Evolutionary conservation across 2,113 vertebrate species (phyloP).

Genomic region (Chitala chitala): DNA sequence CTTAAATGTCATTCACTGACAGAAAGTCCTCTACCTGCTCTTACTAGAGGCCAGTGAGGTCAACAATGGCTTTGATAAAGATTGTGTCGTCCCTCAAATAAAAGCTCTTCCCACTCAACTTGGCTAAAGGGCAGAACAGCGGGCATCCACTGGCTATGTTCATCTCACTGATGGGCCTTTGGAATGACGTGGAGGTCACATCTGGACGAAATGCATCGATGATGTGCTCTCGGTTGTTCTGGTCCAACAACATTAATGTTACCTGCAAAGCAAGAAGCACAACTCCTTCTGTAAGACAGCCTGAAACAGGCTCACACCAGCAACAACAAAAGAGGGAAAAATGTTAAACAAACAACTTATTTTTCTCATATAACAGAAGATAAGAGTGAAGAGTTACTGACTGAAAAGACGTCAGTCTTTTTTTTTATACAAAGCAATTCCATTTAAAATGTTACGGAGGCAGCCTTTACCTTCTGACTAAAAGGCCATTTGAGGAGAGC

Average conservation of each 20-base stretch:
- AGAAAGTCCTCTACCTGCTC: too few species aligned
- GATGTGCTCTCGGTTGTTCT: slow-evolving; percentile 90
- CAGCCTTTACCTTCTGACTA: slow-evolving; percentile 85
- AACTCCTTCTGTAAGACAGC: background rate
- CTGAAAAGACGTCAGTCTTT: too few species aligned
- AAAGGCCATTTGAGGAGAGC: slow-evolving; percentile 89
- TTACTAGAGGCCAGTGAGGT: slow-evolving; percentile 75
- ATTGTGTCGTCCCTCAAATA: slow-evolving; percentile 86
- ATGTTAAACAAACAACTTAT: too few species aligned
- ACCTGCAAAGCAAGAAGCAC: slow-evolving; percentile 62
- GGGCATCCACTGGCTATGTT: slow-evolving; percentile 97
- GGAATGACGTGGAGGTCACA: slow-evolving; percentile 82
- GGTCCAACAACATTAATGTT: slow-evolving; percentile 91
- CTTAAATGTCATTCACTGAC: background rate
- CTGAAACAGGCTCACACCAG: too few species aligned
- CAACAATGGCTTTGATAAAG: slow-evolving; percentile 95
- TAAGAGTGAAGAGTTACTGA: too few species aligned
- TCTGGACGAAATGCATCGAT: slow-evolving; percentile 92
- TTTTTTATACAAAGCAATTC: too few species aligned
- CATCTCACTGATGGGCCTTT: slow-evolving; percentile 84
- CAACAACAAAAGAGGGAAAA: too few species aligned
- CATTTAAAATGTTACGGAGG: too few species aligned
- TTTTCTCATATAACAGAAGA: too few species aligned
- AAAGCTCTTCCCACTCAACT: slow-evolving; percentile 80
- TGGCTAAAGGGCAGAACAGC: slow-evolving; percentile 83